Percentiles rank a stretch among this genome's conserved stretches.
Conservation (phyloP, 2,113 vertebrate genomes). For the Chinchilla lanigera region DNA sequence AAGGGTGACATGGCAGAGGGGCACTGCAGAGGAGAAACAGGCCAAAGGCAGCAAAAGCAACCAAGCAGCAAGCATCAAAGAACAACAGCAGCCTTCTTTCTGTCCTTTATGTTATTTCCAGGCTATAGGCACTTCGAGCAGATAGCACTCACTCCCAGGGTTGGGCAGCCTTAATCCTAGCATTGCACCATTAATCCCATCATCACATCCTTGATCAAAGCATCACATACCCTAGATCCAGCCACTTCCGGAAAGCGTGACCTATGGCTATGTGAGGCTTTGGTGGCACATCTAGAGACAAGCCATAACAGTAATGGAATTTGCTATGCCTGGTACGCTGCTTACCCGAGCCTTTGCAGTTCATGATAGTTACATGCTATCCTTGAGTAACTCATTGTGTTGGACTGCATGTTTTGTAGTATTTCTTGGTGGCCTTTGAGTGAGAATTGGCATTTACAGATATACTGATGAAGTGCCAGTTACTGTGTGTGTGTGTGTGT, state of each 20-base stretch:
- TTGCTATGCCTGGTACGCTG: background rate
- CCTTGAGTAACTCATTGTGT: background rate
- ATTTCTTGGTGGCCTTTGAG: background rate
- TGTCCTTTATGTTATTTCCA: background rate
- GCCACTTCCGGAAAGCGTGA: background rate
- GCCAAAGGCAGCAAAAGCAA: background rate
- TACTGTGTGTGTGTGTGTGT: background rate
- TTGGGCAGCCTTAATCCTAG: background rate
- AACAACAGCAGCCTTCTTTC: background rate
- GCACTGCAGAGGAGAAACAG: background rate
- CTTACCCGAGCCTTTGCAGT: conserved; percentile 2
- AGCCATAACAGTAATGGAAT: background rate
- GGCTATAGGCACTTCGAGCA: background rate
- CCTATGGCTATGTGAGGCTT: background rate
- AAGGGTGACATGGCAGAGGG: background rate
- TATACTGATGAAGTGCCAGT: background rate
- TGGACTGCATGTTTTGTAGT: background rate
- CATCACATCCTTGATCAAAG: background rate
- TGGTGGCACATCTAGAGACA: background rate
- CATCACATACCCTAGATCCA: background rate
- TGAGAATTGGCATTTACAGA: background rate
- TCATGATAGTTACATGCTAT: background rate
- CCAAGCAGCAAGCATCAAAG: background rate
- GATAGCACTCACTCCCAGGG: background rate
- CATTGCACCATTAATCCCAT: background rate